Percentiles rank a stretch among this genome's conserved stretches.
phyloP scores from a whole-genome alignment of 1,140 invertebrate species.

The Eulimnadia texana region DNA sequence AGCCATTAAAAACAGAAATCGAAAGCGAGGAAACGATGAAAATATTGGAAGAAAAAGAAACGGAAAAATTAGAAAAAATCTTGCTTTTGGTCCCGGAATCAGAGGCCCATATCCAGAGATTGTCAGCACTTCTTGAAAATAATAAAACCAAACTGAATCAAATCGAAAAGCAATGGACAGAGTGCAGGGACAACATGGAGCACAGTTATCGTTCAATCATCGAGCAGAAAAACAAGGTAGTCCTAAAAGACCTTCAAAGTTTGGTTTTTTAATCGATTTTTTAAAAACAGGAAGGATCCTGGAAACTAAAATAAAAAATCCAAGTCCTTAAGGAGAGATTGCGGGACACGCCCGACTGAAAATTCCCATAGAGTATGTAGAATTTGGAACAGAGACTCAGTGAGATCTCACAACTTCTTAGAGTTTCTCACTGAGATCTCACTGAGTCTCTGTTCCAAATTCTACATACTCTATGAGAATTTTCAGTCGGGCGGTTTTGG shows the following conservation, averaged over 20 bases:
- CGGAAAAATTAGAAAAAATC: conserved; percentile 32
- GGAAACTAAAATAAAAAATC: conserved; percentile 33
- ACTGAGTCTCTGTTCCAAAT: no score
- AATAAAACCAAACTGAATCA: conserved; percentile 41
- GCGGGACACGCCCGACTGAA: no score
- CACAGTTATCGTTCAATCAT: conserved; percentile 46
- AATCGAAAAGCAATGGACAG: conserved; percentile 52
- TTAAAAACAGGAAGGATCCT: conserved; percentile 37
- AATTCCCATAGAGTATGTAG: no score
- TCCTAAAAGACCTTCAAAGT: conserved; percentile 10
- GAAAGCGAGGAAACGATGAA: conserved; percentile 27
- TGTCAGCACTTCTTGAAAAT: conserved; percentile 42
- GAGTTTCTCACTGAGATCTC: no score
- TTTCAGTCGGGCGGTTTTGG: no score
- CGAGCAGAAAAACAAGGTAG: conserved; percentile 28
- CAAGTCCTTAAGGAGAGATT: conserved; percentile 32
- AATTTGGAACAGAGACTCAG: no score
- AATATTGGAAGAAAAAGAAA: no score
- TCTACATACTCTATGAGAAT: no score
- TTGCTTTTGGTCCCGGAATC: conserved; percentile 44
- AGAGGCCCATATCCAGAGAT: conserved; percentile 45
- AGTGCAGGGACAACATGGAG: no score
- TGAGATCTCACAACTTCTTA: no score
- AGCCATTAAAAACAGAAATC: conserved; percentile 18
- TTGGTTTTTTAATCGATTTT: conserved; percentile 17